Percentiles rank a stretch among this genome's conserved stretches.
Evolutionary conservation across 2,113 vertebrate genomes (phyloP).

Genomic region (Fregata magnificens): DNA sequence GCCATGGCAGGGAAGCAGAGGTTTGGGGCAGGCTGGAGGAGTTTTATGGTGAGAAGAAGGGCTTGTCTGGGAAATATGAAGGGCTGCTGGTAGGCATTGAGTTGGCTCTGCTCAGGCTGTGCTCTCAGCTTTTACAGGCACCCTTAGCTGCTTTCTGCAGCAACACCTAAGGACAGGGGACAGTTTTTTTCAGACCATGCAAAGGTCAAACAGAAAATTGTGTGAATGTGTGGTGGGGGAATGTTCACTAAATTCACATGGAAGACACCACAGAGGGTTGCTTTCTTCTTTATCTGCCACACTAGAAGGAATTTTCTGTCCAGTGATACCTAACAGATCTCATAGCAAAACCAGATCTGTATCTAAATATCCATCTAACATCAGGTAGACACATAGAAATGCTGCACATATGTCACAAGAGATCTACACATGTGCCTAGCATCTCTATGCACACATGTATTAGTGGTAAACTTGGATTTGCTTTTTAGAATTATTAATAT

Average conservation of each 20-base stretch:
- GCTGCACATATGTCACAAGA: background rate
- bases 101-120: background rate
- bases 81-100: background rate
- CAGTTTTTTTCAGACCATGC: background rate
- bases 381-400: rapidly evolving
- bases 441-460: background rate
- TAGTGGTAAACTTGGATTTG: background rate
- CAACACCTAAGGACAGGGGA: no score
- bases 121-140: background rate
- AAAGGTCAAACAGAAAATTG: background rate
- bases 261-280: background rate
- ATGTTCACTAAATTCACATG: background rate
- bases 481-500: background rate
- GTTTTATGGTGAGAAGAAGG: background rate
- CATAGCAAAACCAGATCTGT: background rate
- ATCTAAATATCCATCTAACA: background rate
- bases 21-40: background rate
- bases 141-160: background rate
- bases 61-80: background rate
- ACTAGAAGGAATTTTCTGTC: background rate
- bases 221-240: background rate
- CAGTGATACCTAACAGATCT: background rate
- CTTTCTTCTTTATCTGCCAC: background rate
- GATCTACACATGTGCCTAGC: background rate
- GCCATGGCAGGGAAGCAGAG: background rate